A percentile compares a stretch with the other conserved stretches of the same genome.
These are phyloP conservation scores for Lophura nycthemera DNA, from an alignment of 2,113 vertebrate species.

Conservation along the genomic window DNA sequence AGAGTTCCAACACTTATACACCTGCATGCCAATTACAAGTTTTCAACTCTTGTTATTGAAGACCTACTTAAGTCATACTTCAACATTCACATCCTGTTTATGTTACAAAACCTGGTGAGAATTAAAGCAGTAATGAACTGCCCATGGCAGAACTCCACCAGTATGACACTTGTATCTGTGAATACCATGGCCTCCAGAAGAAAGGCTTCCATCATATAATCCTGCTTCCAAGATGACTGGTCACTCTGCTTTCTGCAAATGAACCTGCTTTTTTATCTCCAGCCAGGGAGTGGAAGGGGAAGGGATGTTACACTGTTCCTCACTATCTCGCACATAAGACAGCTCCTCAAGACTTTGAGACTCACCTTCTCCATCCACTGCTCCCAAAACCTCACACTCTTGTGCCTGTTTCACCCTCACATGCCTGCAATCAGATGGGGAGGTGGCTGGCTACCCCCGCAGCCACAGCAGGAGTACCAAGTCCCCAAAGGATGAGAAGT, in stretches of 20 bases:
- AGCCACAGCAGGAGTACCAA: not conserved
- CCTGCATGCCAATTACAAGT: not conserved
- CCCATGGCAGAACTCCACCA: not conserved
- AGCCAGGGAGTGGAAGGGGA: fast-evolving
- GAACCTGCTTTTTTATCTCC: fast-evolving
- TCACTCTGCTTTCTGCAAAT: not conserved
- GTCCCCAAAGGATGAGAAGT: not conserved
- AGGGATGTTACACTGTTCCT: not conserved
- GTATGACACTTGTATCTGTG: fast-evolving
- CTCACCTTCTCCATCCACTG: too few species aligned
- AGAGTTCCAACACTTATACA: not conserved
- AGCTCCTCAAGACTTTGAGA: not conserved
- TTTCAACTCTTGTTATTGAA: not conserved
- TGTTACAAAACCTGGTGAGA: not conserved
- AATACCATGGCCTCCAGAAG: not conserved
- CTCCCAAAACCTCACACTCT: not conserved
- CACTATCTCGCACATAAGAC: not conserved
- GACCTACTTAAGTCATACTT: not conserved
- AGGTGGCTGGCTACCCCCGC: not conserved
- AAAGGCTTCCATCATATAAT: not conserved
- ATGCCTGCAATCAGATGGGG: fast-evolving
- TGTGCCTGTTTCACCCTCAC: fast-evolving
- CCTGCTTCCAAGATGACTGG: fast-evolving
- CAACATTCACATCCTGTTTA: not conserved
- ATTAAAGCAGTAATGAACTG: not conserved